Base-by-base conservation (phyloP, 1,140 invertebrate species). In the Danaus melanippus region DNA sequence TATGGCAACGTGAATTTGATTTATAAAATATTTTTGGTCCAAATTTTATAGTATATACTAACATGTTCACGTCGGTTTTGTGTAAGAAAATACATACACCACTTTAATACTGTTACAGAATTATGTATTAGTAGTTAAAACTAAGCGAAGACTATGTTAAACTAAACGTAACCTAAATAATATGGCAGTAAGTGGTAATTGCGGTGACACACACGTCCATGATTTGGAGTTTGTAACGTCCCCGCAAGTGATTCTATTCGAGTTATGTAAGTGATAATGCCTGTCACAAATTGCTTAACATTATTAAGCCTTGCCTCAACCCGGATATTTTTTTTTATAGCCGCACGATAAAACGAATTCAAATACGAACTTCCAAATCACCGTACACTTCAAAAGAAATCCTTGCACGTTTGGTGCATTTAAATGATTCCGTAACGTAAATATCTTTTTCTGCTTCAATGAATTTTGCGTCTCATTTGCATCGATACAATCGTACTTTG, bases 101-200 rank as follows among this genome's bases (percentile, higher is more conserved):
- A 76, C 69, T 81, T 75, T 86, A 86, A 86, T 86, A 86, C 83
- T 86, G 81, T 84, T 78, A 81, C 64, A 79, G 60, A 79, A 64
- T 67, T 71, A 67, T 72, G 69, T 64, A 77, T 80, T 79, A 76
- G 59, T 71, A 55, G 68, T 77, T 76, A 76, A 68, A 78, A 74
- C 79, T 85, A 82, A 82, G 70, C 76, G 67, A 76, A 77, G 67
- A 76, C 73, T 78, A 81, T 70, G 67, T 74, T 84, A 75, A 73
- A 69, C 72, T 81, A 81, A 51, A 62, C 47, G 51, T 74, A 70
- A 80, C 80, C 79, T 86, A 86, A 66, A 66, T 86, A 83, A 77
- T 86, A 86, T 84, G 80, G 83, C 83, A 86, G 83, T 86, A 81
- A 76, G 72, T 81, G 77, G 77, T 81, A 75, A 77, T 77, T 78